Base-by-base conservation (phyloP, 53 echinoderm and acorn worm species). In the Arbacia lixula region DNA sequence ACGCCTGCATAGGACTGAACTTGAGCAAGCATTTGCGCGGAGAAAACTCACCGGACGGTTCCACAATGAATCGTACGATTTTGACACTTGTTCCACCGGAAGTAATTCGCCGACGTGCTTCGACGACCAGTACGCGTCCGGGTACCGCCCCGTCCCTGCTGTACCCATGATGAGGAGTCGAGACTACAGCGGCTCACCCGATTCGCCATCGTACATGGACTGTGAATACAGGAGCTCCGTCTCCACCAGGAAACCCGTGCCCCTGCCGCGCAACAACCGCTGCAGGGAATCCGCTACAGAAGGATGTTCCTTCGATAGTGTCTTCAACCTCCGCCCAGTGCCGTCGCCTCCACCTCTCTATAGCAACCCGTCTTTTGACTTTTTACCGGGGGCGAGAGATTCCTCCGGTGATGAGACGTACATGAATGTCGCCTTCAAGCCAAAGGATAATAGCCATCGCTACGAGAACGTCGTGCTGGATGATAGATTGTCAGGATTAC, bases 381-480 rank as follows among this genome's bases (percentile, higher is more conserved):
- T 52, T 65, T 24, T 36, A 16, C 5, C 32, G 66, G 29, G 75
- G 28, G 17, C 38, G 16, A 33, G 52, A 34, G 66, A 79, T 71
- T 80, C 84, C 12, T 67, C 42, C 22, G 85, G 71, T 26, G 89
- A 89, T 16, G 95, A 95, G 25, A 91, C 89, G 39, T 95, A 95
- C 77, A 91, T 91, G 87, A 95, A 95, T 29, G 87, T 95, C 16
- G 89, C 91, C 10, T 95, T 95, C 66, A 78, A 79, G 22, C 27
- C 53, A 1, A 61, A 52, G 28, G 60, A 41, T 34, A 76, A 74
- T 34, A 33, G 40, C 12, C 90, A 90, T 21, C 81, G 78, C 36
- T 95, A 95, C 67, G 95, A 95, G 53, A 95, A 95, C 64, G 95
- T 95, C n/a, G 76, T 91, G 58, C 61, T 95, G 5, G 92, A 92